Percentiles rank a stretch among this genome's conserved stretches.
phyloP scores from a whole-genome alignment of 2,888 invertebrate species.

The Merodon equestris region DNA sequence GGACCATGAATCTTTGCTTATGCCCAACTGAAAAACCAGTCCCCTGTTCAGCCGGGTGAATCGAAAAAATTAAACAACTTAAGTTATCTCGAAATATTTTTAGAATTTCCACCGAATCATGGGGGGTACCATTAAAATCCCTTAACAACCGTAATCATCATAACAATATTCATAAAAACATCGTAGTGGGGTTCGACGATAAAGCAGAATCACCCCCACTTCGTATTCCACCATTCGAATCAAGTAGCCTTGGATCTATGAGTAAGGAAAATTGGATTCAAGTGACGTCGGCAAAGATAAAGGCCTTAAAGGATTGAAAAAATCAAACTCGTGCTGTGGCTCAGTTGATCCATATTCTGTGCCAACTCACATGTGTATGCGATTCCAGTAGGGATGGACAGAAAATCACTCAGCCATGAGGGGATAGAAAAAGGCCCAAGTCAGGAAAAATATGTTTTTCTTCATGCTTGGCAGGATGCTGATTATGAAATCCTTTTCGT shows the following conservation, averaged over 20 bases:
- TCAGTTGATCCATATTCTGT: too few relatives aligned
- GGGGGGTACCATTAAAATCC: not conserved
- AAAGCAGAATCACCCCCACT: slow-evolving; percentile 50
- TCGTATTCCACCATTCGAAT: not conserved
- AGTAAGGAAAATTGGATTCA: too few relatives aligned
- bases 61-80: slow-evolving; percentile 36
- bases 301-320: too few relatives aligned
- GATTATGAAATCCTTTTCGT: slow-evolving; percentile 49
- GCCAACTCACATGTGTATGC: too few relatives aligned
- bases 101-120: slow-evolving; percentile 22
- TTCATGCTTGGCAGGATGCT: slow-evolving; percentile 33
- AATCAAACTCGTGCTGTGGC: too few relatives aligned
- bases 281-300: slow-evolving; percentile 39
- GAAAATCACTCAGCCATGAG: slow-evolving; percentile 29
- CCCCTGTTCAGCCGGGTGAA: slow-evolving; percentile 32
- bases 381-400: not conserved
- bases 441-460: slow-evolving; percentile 10
- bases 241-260: too few relatives aligned
- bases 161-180: slow-evolving; percentile 8
- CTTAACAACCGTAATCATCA: slow-evolving; percentile 30
- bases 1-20: slow-evolving; percentile 43
- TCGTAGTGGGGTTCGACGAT: slow-evolving; percentile 22
- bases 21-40: not conserved
- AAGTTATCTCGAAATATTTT: slow-evolving; percentile 27
- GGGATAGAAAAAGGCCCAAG: slow-evolving; percentile 13